Evolutionary conservation across 2,797 vertebrate species (phyloP).

Genomic region (Knipowitschia caucasica): DNA sequence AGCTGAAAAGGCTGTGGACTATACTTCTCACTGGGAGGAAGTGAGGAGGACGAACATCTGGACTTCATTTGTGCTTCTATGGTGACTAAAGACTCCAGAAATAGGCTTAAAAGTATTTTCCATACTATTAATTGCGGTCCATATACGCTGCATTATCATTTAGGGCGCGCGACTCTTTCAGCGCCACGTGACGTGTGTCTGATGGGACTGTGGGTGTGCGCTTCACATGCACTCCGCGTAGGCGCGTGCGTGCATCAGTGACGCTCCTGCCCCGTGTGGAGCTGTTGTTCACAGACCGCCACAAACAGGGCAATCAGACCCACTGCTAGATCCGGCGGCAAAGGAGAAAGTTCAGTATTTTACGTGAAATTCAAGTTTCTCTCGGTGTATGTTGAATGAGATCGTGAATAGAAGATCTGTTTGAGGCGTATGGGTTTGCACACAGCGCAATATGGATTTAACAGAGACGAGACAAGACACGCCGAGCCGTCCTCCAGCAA

Average conservation of each 20-base stretch:
- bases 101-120: conserved; percentile 35
- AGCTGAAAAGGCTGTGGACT: conserved; percentile 29
- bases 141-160: conserved; percentile 4
- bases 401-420: not conserved
- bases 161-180: conserved; percentile 11
- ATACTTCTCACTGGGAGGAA: conserved; percentile 54
- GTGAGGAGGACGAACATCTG: conserved; percentile 77
- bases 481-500: conserved; percentile 30
- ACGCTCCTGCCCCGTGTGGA: conserved; percentile 42
- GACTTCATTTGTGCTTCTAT: conserved; percentile 64
- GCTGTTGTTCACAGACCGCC: conserved; percentile 60
- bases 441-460: conserved; percentile 58
- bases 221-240: conserved; percentile 5
- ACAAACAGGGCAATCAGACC: conserved; percentile 43
- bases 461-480: conserved; percentile 40
- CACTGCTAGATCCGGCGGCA: conserved; percentile 44
- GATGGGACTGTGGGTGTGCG: conserved; percentile 18
- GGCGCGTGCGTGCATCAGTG: conserved; percentile 38
- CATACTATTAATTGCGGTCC: conserved; percentile 37
- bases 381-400: conserved; percentile 6
- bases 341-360: conserved; percentile 54
- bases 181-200: conserved; percentile 21
- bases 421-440: conserved; percentile 16
- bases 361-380: conserved; percentile 8
- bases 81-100: conserved; percentile 37